Percentiles rank a stretch among this genome's conserved stretches.
phyloP scores from a whole-genome alignment of 2,113 vertebrate species.

The Formicarius rufipectus region DNA sequence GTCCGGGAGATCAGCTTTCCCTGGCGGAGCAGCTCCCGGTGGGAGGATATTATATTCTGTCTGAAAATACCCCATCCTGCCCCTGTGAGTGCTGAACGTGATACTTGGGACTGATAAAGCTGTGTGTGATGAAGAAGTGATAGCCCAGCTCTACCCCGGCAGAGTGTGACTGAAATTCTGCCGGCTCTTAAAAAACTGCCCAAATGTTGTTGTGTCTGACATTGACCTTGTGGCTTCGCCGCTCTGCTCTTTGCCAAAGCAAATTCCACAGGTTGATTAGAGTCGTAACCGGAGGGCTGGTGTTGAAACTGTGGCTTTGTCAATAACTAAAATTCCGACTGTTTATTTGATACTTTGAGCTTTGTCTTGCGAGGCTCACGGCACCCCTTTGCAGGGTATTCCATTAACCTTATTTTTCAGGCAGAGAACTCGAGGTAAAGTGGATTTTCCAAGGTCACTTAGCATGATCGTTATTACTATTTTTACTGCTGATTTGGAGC shows the following conservation, averaged over 20 bases:
- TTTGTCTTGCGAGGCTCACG: background rate
- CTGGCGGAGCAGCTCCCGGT: background rate
- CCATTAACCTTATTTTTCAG: slow-evolving; percentile 24
- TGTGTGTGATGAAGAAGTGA: background rate
- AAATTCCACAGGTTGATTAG: slow-evolving; percentile 43
- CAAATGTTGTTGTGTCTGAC: background rate
- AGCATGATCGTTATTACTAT: background rate
- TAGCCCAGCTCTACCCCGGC: background rate
- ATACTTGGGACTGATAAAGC: background rate
- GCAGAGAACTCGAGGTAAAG: background rate
- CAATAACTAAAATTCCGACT: background rate
- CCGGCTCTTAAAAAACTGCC: background rate
- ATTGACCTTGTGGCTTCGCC: slow-evolving; percentile 46
- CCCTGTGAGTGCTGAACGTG: background rate
- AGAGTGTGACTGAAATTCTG: background rate
- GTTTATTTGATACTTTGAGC: background rate
- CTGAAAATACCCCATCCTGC: background rate
- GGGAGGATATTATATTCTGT: background rate
- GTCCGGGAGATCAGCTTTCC: background rate
- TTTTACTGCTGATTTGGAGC: slow-evolving; percentile 17
- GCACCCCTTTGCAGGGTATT: background rate
- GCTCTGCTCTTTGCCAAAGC: background rate
- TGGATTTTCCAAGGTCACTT: slow-evolving; percentile 32
- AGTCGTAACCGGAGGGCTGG: background rate
- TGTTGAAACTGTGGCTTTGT: background rate